phyloP scores from a whole-genome alignment of 1,140 invertebrate species.

The Ceratina japonica region DNA sequence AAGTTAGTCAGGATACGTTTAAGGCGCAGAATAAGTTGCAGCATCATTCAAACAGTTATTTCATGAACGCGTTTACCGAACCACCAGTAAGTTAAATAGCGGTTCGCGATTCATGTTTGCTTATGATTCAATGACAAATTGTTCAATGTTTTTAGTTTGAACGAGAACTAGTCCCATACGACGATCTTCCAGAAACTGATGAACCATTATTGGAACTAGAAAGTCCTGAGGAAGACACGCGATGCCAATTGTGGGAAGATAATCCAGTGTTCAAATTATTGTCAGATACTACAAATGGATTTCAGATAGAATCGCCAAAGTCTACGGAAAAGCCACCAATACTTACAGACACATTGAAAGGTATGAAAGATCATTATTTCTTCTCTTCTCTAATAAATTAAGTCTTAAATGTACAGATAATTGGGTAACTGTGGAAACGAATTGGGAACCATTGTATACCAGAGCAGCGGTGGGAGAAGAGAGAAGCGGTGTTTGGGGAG shows the following conservation, averaged over 20 bases:
- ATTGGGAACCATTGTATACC: slow-evolving; percentile 79
- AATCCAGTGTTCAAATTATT: slow-evolving; percentile 65
- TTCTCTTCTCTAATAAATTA: not conserved
- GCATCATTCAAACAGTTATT: slow-evolving; percentile 70
- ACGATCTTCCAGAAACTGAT: slow-evolving; percentile 76
- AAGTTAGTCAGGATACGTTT: slow-evolving; percentile 49
- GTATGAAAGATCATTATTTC: slow-evolving; percentile 36
- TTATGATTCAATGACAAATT: not conserved
- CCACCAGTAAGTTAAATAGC: slow-evolving; percentile 56
- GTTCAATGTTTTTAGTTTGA: slow-evolving; percentile 63
- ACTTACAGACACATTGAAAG: slow-evolving; percentile 67
- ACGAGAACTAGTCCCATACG: slow-evolving; percentile 75
- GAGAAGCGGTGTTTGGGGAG: slow-evolving; percentile 75
- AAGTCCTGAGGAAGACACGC: slow-evolving; percentile 68
- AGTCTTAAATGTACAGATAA: slow-evolving; percentile 67
- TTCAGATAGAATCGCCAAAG: slow-evolving; percentile 63
- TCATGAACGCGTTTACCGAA: slow-evolving; percentile 71
- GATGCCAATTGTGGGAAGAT: slow-evolving; percentile 70
- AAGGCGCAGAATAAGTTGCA: slow-evolving; percentile 57
- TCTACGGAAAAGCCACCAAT: slow-evolving; percentile 62
- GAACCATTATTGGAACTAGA: slow-evolving; percentile 75
- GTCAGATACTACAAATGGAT: slow-evolving; percentile 47
- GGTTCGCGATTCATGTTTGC: too few species aligned
- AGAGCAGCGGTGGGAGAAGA: slow-evolving; percentile 77
- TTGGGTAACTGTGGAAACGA: slow-evolving; percentile 76